These are phyloP conservation scores for Pachyuromys duprasi DNA, from an alignment of 2,797 vertebrate species.

Conservation along the genomic window DNA sequence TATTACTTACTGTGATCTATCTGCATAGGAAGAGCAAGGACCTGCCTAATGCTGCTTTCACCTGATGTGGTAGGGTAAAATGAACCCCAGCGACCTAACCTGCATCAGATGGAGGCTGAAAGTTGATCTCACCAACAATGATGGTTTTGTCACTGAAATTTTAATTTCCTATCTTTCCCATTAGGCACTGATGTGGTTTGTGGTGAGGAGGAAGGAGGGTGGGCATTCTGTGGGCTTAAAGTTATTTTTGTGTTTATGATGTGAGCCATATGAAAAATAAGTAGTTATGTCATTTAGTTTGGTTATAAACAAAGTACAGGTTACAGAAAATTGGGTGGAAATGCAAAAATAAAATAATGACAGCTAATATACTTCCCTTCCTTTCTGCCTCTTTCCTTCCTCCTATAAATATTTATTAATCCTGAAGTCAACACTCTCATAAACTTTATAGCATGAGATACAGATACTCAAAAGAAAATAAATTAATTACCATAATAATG, in stretches of 20 bases:
- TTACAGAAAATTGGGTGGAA: neutral
- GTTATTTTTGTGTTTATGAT: constrained; percentile 73
- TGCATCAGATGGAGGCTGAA: constrained; percentile 35
- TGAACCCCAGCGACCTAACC: constrained; percentile 18
- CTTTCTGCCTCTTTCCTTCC: neutral
- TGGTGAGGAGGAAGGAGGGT: constrained; percentile 64
- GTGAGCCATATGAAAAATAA: constrained; percentile 32
- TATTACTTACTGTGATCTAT: neutral
- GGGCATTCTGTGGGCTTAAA: constrained; percentile 66
- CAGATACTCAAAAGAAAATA: constrained; percentile 45
- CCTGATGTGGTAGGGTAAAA: constrained; percentile 1
- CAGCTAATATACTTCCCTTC: neutral
- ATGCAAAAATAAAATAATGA: neutral
- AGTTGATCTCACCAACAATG: constrained; percentile 46
- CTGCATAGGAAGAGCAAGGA: neutral
- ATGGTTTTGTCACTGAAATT: constrained; percentile 78
- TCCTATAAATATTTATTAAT: constrained; percentile 65
- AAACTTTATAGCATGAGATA: constrained; percentile 39
- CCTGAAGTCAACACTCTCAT: constrained; percentile 44
- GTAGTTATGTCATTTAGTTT: constrained; percentile 13
- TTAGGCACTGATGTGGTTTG: constrained; percentile 72
- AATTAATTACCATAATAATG: constrained; percentile 65
- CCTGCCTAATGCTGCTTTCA: neutral
- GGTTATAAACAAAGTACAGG: neutral
- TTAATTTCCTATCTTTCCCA: constrained; percentile 80